Base-by-base conservation (phyloP, 1,140 invertebrate genomes). In the Tetramorium parvispinum region DNA sequence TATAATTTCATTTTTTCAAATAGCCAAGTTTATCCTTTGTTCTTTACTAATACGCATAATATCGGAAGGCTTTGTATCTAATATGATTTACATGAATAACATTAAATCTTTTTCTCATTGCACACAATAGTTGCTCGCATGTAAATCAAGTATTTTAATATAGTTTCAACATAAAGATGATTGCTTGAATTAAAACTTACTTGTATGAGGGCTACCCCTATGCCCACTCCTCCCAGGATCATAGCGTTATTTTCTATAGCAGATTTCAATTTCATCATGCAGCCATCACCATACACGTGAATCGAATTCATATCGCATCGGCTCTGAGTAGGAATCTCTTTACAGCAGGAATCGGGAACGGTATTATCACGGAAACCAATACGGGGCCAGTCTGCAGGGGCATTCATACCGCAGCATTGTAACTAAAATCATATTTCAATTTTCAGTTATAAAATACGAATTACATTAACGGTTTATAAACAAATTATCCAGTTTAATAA, bases 131-230 rank as follows among this genome's bases (percentile, higher is more conserved):
- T n/a, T 16, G 7, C 1, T 49, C 11, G 11, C n/a, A 16, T 55
- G 5, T 53, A 53, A 79, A 71, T 73, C 13, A 82, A 59, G 2
- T 82, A 68, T 3, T 75, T 8, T 59, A 66, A 43, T 66, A 66
- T 16, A 66, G 16, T 8, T 59, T 27, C n/a, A 82, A 71, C 2
- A 5, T 53, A 68, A 11, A 3, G 32, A 66, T n/a, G 32, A 65
- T 3, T 59, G 7, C 27, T n/a, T 24, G 27, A 46, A 66, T 89
- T 71, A 32, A 24, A 82, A 85, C 37, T 95, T 94, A 98, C 97
- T 96, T 98, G 97, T 91, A 98, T 96, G 63, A 97, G 95, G 70
- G 98, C 97, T 53, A 98, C 97, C 11, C 97, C 97, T 73, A 98
- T 95, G 6, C 97, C 98, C 57, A 98, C 97, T 13, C 97, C 97